phyloP scores from a whole-genome alignment of 2,888 invertebrate species.

The Coecobrya sp. region DNA sequence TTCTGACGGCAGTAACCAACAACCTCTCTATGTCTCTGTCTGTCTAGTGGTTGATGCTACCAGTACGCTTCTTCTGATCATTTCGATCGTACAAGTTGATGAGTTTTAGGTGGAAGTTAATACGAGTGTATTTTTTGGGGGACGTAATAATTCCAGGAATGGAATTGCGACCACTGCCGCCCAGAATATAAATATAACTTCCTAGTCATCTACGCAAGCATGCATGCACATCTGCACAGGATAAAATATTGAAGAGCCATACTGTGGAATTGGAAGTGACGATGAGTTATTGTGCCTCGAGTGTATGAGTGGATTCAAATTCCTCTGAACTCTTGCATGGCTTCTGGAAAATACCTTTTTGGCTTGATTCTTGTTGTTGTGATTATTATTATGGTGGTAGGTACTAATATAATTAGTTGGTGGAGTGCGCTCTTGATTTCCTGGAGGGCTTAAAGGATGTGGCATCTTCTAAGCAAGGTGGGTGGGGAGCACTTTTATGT shows the following conservation, averaged over 20 bases:
- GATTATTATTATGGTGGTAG: constrained; percentile 56
- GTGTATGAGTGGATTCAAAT: constrained; percentile 47
- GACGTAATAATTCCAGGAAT: constrained; percentile 48
- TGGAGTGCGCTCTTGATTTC: constrained; percentile 79
- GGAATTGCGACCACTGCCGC: constrained; percentile 16
- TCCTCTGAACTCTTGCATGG: constrained; percentile 1
- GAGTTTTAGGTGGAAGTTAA: constrained; percentile 61
- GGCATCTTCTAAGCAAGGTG: constrained; percentile 80
- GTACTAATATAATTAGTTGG: constrained; percentile 78
- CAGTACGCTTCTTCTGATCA: constrained; percentile 61
- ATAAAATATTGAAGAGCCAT: constrained; percentile 8
- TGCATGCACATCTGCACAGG: not conserved
- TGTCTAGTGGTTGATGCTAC: constrained; percentile 45
- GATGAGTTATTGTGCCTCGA: constrained; percentile 80
- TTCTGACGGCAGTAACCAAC: constrained; percentile 57
- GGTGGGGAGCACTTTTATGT: constrained; percentile 48
- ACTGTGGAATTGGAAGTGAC: constrained; percentile 74
- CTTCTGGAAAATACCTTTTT: constrained; percentile 39
- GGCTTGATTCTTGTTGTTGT: constrained; percentile 71
- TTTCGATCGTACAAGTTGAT: constrained; percentile 71
- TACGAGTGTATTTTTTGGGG: constrained; percentile 43
- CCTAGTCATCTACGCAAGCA: not conserved
- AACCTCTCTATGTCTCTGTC: constrained; percentile 37
- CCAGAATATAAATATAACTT: not conserved
- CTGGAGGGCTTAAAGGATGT: constrained; percentile 80